Base-by-base conservation (phyloP, 2,888 invertebrate genomes). In the Heteromurus nitidus region DNA sequence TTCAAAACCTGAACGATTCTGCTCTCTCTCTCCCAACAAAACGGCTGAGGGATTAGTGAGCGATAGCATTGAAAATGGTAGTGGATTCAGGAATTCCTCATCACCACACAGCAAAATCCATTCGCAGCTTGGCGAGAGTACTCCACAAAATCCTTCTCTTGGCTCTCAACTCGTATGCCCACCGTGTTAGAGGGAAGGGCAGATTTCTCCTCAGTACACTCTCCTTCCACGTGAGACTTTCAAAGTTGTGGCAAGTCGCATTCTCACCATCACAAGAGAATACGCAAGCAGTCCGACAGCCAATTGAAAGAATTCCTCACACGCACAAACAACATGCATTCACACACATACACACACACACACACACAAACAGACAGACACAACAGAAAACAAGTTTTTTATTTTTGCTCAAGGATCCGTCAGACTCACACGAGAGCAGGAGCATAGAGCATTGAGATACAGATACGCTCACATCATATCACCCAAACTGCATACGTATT, bases 81-180 rank as follows among this genome's bases (percentile, higher is more conserved):
- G 11, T 47, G 3, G 3, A 42, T 44, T 70, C 28, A 50, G 20
- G 36, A 44, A 60, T 69, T 60, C 58, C 77, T 68, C 77, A 77
- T 77, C 77, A 77, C 77, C 77, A 77, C 77, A 77, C 77, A 77
- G 53, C 77, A 70, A 62, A 77, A 77, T 77, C 77, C 77, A 77
- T 60, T 77, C 30, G 20, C 16, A 64, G 77, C 69, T 30, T 70
- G 70, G 77, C 67, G 50, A 64, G 28, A 18, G 77, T 77, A 62
- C 77, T 64, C 22, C 20, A 24, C 70, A 36, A 0, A 62, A 18
- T n/a, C 36, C 70, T 77, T 77, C 70, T 36, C 26, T 28, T 16
- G 16, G 3, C 50, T 13, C 50, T 62, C 16, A 31, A 28, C 53
- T 5, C 5, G 58, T 1, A 64, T n/a, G n/a, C 42, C 7, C 53